Evolutionary conservation across 2,888 invertebrate species (phyloP).

Genomic region (Syritta pipiens): DNA sequence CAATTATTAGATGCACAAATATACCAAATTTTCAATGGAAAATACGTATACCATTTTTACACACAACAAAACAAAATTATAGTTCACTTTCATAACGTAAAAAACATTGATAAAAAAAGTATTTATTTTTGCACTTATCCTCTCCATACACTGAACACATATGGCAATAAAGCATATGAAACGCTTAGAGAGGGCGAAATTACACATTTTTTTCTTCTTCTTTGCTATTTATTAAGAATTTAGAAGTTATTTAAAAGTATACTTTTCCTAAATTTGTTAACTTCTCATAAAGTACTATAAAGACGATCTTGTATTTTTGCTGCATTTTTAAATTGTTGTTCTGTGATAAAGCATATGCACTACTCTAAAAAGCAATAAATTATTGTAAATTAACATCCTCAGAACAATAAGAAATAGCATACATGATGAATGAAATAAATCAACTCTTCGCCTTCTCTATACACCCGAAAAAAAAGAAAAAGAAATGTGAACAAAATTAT

Average conservation of each 20-base stretch:
- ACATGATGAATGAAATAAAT: no score
- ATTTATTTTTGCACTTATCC: conserved; percentile 33
- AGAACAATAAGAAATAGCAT: no score
- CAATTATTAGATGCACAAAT: conserved; percentile 67
- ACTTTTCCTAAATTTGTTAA: no score
- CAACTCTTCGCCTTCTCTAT: conserved; percentile 9
- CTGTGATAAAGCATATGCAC: no score
- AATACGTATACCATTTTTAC: conserved; percentile 58
- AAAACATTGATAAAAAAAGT: no score
- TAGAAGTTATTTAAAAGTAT: not conserved
- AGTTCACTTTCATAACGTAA: no score
- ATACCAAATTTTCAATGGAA: conserved; percentile 49
- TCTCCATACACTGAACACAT: conserved; percentile 37
- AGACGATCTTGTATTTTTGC: no score
- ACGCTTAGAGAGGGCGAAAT: not conserved
- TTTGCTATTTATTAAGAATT: not conserved
- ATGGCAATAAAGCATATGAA: conserved; percentile 14
- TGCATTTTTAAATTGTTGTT: no score
- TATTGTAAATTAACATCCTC: no score
- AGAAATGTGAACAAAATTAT: not conserved
- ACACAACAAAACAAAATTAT: conserved; percentile 33
- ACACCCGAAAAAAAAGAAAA: not conserved
- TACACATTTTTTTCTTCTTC: not conserved
- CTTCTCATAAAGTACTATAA: no score
- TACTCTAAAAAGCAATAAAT: no score